A percentile compares a stretch with the other conserved stretches of the same genome.
phyloP scores from a whole-genome alignment of 37 sponge, comb jelly and placozoan genomes.

The Aphrocallistes beatrix region DNA sequence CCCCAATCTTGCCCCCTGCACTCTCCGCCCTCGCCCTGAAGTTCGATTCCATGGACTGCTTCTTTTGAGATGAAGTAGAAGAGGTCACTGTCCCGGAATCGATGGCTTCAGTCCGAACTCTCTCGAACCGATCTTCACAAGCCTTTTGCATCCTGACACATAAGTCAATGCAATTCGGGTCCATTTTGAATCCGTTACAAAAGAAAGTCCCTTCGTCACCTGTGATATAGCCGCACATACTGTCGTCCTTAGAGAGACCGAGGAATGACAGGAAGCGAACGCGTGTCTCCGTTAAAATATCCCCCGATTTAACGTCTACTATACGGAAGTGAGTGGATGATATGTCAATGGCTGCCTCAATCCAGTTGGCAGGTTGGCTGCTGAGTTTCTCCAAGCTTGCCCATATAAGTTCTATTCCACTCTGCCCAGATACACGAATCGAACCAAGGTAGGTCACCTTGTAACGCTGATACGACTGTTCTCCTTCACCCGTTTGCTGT shows the following conservation, averaged over 20 bases:
- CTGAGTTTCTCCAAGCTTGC: background rate
- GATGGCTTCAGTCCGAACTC: background rate
- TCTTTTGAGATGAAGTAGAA: background rate
- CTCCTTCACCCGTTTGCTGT: background rate
- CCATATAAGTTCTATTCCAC: background rate
- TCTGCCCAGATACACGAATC: background rate
- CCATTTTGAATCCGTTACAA: background rate
- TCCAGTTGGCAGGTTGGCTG: conserved; percentile 11
- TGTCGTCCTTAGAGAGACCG: conserved; percentile 8
- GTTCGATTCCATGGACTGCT: background rate
- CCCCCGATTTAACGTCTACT: background rate
- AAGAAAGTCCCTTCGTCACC: background rate
- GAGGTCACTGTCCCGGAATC: background rate
- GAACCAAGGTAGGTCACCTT: background rate
- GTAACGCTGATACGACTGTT: background rate
- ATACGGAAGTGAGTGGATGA: background rate
- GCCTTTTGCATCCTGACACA: background rate
- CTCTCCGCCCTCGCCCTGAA: background rate
- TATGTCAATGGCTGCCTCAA: background rate
- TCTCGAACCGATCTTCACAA: background rate
- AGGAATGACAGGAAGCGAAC: background rate
- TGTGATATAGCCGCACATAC: conserved; percentile 8
- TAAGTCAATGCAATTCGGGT: background rate
- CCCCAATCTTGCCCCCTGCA: background rate
- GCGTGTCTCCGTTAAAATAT: background rate